These are phyloP conservation scores for Nebria ingens DNA, from an alignment of 1,140 invertebrate species.

Conservation along the genomic window DNA sequence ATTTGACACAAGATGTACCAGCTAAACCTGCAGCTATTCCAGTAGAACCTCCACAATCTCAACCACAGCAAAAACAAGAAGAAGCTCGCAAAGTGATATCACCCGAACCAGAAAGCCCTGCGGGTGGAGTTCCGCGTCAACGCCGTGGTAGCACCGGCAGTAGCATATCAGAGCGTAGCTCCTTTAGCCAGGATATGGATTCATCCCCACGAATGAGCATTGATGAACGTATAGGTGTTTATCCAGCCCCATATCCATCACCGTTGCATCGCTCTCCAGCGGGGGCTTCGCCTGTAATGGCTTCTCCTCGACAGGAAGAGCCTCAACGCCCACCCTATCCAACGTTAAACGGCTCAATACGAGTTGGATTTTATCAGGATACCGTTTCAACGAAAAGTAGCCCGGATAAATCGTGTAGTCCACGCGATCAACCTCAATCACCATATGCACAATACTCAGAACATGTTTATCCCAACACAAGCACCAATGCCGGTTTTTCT, in stretches of 20 bases:
- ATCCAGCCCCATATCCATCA: conserved; percentile 53
- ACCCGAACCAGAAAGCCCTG: conserved; percentile 36
- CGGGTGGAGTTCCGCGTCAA: conserved; percentile 43
- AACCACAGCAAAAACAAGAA: conserved; percentile 29
- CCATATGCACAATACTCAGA: conserved; percentile 49
- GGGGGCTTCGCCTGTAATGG: conserved; percentile 41
- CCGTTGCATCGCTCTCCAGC: conserved; percentile 48
- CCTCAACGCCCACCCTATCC: conserved; percentile 37
- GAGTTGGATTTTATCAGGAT: conserved; percentile 69
- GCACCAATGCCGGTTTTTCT: neutral
- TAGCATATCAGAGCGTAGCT: conserved; percentile 60
- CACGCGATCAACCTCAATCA: conserved; percentile 47
- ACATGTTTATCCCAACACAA: conserved; percentile 40
- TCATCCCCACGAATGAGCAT: conserved; percentile 49
- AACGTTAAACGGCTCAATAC: conserved; percentile 58
- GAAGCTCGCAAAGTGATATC: conserved; percentile 29
- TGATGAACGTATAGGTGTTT: conserved; percentile 43
- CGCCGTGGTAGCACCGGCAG: conserved; percentile 58
- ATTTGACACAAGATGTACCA: conserved; percentile 26
- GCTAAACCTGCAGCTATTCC: conserved; percentile 33
- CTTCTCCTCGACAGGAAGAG: conserved; percentile 42
- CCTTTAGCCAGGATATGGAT: conserved; percentile 61
- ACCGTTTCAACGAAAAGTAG: conserved; percentile 59
- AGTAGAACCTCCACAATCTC: no score
- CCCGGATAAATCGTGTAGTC: conserved; percentile 60